Percentiles rank a stretch among this genome's conserved stretches.
Conservation (phyloP, 2,797 vertebrate genomes). For the Sebastes paucispinis region DNA sequence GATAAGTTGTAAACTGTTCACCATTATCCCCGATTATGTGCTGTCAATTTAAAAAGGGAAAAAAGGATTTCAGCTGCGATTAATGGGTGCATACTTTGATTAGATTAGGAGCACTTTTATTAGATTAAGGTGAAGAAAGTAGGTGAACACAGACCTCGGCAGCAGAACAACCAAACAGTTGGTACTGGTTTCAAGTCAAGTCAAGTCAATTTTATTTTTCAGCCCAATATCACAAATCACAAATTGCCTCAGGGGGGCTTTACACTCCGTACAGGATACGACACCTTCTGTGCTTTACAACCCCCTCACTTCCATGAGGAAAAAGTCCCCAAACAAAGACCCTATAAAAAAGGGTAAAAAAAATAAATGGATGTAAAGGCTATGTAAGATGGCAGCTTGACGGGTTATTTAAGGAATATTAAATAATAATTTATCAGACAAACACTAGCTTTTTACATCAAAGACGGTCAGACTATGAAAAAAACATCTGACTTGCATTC, state of each 20-base stretch:
- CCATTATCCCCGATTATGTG: neutral
- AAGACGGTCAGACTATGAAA: neutral
- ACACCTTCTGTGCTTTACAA: neutral
- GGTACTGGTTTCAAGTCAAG: neutral
- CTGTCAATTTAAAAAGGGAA: too few species aligned
- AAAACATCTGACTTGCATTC: slow-evolving; percentile 26
- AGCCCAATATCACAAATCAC: neutral
- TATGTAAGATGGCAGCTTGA: neutral
- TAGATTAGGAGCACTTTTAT: neutral
- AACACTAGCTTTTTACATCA: neutral
- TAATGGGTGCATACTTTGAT: neutral
- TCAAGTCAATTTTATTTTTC: neutral
- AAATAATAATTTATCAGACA: neutral
- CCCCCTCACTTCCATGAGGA: neutral
- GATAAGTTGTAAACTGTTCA: neutral
- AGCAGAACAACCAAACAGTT: neutral
- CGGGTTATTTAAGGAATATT: neutral
- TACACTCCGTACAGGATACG: neutral
- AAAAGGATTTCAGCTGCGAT: neutral
- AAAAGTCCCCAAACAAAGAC: neutral
- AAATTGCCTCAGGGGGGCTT: neutral
- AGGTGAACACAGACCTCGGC: neutral
- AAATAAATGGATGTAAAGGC: too few species aligned
- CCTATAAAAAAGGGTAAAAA: neutral
- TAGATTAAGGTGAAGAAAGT: neutral